Base-by-base conservation (phyloP, 2,113 vertebrate genomes). In the Otus sunia region DNA sequence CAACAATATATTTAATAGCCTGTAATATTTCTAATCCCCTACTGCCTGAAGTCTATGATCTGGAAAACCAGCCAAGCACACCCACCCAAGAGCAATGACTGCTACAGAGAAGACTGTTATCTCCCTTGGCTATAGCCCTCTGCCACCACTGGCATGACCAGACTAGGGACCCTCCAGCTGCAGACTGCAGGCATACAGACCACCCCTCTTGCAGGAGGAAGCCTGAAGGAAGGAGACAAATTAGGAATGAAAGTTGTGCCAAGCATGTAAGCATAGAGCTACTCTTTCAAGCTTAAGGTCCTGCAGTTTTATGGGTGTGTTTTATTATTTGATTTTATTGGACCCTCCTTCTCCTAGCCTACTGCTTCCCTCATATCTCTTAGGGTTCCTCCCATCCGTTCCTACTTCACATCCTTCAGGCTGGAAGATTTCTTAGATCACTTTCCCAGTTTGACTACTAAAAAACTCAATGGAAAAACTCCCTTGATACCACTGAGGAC, bases 1-100 rank as follows among this genome's bases (percentile, higher is more conserved):
- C 90, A 86, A 73, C 67, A 67, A 88, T 94, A 26, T 62, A 88
- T 92, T 97, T 94, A 94, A 94, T 59, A 86, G 67, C 71, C 55
- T 75, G 2, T 62, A 95, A 87, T n/a, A 92, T 79, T 96, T 96
- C 88, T 79, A 47, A 79, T 39, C 92, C 66, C 26, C 39, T 76
- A 43, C 29, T 66, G 66, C 68, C 47, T 49, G 49, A 93, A 88
- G 72, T 63, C 82, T 86, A 2, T 20, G 74, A 83, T 62, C n/a
- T 66, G 37, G 34, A 90, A 89, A 77, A 74, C 49, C 41, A 76
- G 59, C n/a, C 81, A 90, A 92, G 67, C 79, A 58, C 75, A 94
- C 29, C 56, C 76, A 91, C 45, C 49, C 45, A 75, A 69, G 45
- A 68, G 67, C 73, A 68, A 49, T 3, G 49, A 78, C 45, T n/a